Evolutionary conservation across 92 coral and sea anemone genomes (phyloP), one percentile per base, ranked within the genome.

Genomic region (Montipora capitata): DNA sequence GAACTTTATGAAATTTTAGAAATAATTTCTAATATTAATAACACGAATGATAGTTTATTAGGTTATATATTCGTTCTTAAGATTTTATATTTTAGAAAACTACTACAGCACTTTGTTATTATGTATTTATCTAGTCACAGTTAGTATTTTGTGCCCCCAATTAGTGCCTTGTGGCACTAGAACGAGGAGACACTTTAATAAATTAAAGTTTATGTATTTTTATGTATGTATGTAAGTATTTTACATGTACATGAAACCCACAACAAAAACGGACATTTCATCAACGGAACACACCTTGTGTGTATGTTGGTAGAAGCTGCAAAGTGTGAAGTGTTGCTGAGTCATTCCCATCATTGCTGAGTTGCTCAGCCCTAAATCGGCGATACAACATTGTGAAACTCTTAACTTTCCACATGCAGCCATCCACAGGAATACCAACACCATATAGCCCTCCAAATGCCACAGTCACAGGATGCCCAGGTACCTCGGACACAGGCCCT

Each of bases 311-410:
- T 41, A 98, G 68, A 81, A 98, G 88, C 77, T 96, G 99, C 65
- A 98, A 63, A 8, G 98, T 80, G 76, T 98, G 99, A 63, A 98
- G 92, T 59, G 93, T 90, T 39, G 92, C 93, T 3, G 86, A 72
- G 40, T 89, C 95, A 48, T 42, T 76, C 54, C 83, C 96, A 54
- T 68, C 90, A 57, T 84, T 94, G 40, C 90, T 84, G 40, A 95
- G 85, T 17, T 86, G 85, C 61, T 96, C 99, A 56, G 83, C 95
- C 54, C 87, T 90, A 79, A 98, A 98, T 76, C 96, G 87, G 12
- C 98, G 94, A 82, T 98, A 98, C 91, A 98, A 82, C 98, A 98
- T 92, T 5, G 98, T 98, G 20, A 98, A 76, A 44, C 94, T 91
- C 16, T 78, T 80, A 27, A 98, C 95, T 52, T 83, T 62, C 7